These are phyloP conservation scores for Vespertilio murinus DNA, from an alignment of 2,797 vertebrate species.

Conservation along the genomic window DNA sequence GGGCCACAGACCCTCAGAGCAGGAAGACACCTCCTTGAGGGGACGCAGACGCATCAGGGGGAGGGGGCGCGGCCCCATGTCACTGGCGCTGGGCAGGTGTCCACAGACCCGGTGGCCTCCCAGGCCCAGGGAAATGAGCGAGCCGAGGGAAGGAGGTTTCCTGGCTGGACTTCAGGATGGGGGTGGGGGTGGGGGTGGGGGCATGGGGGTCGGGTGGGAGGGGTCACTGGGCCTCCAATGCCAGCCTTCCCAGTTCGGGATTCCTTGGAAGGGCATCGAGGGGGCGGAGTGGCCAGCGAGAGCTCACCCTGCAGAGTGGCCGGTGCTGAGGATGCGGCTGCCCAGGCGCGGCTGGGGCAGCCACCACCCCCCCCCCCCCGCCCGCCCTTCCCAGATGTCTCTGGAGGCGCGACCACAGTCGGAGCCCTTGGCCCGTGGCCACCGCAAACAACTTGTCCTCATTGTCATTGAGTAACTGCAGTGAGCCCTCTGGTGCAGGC, in stretches of 20 bases:
- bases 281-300: not conserved
- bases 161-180: not conserved
- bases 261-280: not conserved
- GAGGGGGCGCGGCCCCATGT: accelerated
- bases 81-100: accelerated
- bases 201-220: not conserved
- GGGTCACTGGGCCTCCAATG: not conserved
- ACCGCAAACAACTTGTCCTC: constrained; percentile 85
- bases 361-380: not conserved
- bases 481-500: constrained; percentile 79
- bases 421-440: constrained; percentile 86
- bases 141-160: accelerated
- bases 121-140: accelerated
- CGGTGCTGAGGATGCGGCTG: not conserved
- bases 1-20: not conserved
- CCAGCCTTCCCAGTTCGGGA: not conserved
- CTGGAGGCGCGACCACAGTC: constrained; percentile 84
- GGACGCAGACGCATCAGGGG: accelerated
- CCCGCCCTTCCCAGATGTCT: constrained; percentile 79
- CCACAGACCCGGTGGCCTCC: accelerated
- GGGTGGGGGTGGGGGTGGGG: not conserved
- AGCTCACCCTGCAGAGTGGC: not conserved
- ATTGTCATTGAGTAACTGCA: constrained; percentile 86
- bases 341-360: not conserved
- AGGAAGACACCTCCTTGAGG: not conserved